These are phyloP conservation scores for Periophthalmus modestus DNA, from an alignment of 2,113 vertebrate genomes.

Conservation along the genomic window DNA sequence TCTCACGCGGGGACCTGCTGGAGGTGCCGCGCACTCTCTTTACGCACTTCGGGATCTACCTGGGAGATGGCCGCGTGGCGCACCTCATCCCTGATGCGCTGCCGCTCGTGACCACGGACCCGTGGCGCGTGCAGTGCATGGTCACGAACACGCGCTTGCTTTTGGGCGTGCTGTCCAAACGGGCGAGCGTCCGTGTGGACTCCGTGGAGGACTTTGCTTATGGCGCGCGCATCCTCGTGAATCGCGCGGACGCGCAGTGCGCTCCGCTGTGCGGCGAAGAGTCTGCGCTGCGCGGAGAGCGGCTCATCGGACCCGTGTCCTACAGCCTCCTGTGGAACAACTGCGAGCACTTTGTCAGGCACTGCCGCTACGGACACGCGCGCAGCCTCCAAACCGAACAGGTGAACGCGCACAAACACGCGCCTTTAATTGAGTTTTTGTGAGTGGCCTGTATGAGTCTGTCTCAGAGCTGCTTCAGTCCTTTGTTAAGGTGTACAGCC, in stretches of 20 bases:
- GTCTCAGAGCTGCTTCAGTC: background rate
- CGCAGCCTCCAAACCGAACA: conserved; percentile 90
- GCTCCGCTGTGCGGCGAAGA: conserved; percentile 82
- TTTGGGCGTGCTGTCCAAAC: conserved; percentile 85
- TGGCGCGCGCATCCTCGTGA: conserved; percentile 84
- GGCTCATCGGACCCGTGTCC: conserved; percentile 80
- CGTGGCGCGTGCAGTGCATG: conserved; percentile 71
- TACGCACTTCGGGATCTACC: conserved; percentile 93
- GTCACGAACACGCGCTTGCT: conserved; percentile 92
- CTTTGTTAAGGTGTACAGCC: background rate
- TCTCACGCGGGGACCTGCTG: conserved; percentile 88
- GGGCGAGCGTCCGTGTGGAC: conserved; percentile 89
- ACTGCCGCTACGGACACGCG: conserved; percentile 86
- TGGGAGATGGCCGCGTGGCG: conserved; percentile 90
- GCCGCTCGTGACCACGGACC: conserved; percentile 79
- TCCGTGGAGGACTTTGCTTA: conserved; percentile 94
- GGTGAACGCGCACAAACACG: conserved; percentile 76
- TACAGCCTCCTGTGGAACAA: conserved; percentile 98
- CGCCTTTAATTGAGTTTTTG: background rate
- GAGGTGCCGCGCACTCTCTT: conserved; percentile 93
- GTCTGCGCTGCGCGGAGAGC: conserved; percentile 86
- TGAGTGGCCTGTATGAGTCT: too few relatives aligned
- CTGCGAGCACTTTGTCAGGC: conserved; percentile 96
- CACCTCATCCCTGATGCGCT: conserved; percentile 96
- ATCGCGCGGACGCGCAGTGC: conserved; percentile 82